phyloP scores from a whole-genome alignment of 1,140 invertebrate species.

The Panagrolaimus sp. region DNA sequence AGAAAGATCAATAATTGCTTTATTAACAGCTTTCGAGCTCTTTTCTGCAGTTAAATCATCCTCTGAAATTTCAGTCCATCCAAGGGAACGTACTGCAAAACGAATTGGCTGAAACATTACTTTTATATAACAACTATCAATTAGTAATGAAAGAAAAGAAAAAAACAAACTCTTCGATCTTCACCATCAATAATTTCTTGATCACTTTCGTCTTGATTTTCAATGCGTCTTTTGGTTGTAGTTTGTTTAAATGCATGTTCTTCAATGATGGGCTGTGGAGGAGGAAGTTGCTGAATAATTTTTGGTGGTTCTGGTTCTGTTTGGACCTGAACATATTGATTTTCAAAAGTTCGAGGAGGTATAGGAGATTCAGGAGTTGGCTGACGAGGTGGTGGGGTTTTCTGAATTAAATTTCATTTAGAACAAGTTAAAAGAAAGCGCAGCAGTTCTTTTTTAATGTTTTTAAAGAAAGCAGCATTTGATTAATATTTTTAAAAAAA shows the following conservation, averaged over 20 bases:
- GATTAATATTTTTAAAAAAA: neutral
- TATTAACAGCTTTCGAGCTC: constrained; percentile 88
- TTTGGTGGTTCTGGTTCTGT: constrained; percentile 23
- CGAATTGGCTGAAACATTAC: constrained; percentile 65
- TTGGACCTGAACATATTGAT: constrained; percentile 11
- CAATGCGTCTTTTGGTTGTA: constrained; percentile 55
- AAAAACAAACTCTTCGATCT: constrained; percentile 15
- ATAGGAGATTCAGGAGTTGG: constrained; percentile 13
- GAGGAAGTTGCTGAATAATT: constrained; percentile 27
- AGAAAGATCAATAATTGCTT: constrained; percentile 87
- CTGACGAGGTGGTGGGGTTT: constrained; percentile 19
- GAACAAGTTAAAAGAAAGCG: constrained; percentile 2
- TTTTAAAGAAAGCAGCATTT: no score
- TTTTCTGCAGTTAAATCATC: constrained; percentile 84
- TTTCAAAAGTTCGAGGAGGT: neutral
- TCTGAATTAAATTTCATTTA: neutral
- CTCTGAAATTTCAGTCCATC: constrained; percentile 87
- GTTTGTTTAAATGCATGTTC: constrained; percentile 58
- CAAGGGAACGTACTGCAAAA: constrained; percentile 80
- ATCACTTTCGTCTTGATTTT: constrained; percentile 45
- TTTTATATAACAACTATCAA: no score
- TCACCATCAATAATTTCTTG: constrained; percentile 29
- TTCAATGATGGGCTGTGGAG: constrained; percentile 55
- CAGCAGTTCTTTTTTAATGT: constrained; percentile 3
- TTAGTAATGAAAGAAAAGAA: neutral